Conservation (phyloP, 2,113 vertebrate genomes). For the Coreoperca whiteheadi region DNA sequence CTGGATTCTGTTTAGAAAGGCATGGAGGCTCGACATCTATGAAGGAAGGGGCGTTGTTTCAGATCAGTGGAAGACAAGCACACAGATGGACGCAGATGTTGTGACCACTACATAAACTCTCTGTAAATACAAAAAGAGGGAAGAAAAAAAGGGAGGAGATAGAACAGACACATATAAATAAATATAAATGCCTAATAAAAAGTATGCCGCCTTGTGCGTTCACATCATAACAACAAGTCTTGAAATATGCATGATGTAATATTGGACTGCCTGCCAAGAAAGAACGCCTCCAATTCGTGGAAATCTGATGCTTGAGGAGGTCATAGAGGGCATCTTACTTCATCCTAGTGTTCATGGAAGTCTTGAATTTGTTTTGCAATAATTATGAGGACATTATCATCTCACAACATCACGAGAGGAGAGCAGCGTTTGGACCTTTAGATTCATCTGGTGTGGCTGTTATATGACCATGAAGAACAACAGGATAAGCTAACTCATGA, state of each 20-base stretch:
- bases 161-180: conserved; percentile 25
- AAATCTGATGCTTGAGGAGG: conserved; percentile 2
- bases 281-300: background rate
- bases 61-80: conserved; percentile 61
- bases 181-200: conserved; percentile 11
- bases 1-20: conserved; percentile 49
- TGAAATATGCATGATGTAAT: conserved; percentile 40
- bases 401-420: background rate
- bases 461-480: conserved; percentile 1
- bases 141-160: background rate
- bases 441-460: background rate
- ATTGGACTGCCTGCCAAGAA: background rate
- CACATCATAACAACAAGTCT: background rate
- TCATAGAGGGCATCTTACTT: background rate
- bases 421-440: background rate
- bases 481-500: conserved; percentile 16
- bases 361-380: conserved; percentile 21
- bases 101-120: conserved; percentile 34
- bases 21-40: conserved; percentile 31
- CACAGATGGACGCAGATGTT: conserved; percentile 46
- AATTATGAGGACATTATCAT: background rate
- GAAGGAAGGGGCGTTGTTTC: conserved; percentile 45
- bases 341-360: conserved; percentile 5
- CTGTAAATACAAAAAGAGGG: conserved; percentile 9
- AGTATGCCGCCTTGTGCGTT: background rate